Base-by-base conservation (phyloP, 2,113 vertebrate species). In the Tretioscincus oriximinensis region DNA sequence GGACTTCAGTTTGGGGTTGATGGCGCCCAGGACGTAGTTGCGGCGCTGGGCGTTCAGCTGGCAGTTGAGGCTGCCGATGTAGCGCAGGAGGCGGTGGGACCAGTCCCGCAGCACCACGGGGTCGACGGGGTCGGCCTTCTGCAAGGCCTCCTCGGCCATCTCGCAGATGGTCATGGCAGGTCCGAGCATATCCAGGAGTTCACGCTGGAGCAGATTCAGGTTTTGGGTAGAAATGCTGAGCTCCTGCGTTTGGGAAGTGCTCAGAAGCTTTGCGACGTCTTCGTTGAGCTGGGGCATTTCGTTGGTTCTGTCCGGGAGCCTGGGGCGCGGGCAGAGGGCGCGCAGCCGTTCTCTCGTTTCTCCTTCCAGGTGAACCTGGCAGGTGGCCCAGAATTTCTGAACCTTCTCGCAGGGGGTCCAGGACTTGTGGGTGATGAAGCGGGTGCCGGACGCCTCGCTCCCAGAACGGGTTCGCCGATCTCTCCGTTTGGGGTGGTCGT, bases 211-310 rank as follows among this genome's bases (percentile, higher is more conserved):
- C n/a, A 2, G 2, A 12, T 8, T 12, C 12, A 61, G 5, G 6
- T 5, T 0, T 1, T 3, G 16, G 2, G 7, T 18, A 1, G 11
- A 2, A 1, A 11, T 4, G 5, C 12, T 2, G 4, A 73, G 22
- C 2, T 29, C 11, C 4, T 3, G 2, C 7, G 18, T 1, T 5
- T 49, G 12, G 1, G 9, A 1, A 16, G 18, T 14, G 10, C 24
- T 29, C 11, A 72, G 68, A 60, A 35, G 24, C 12, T 1, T n/a
- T 1, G 29, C 1, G 1, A 80, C 20, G 7, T 10, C 69, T 2
- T 8, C 4, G 47, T 80, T 80, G 21, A 73, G 22, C 41, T 5
- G 2, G 9, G 69, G 35, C 22, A 14, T 54, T 45, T 65, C 71
- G 2, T 58, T 9, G 3, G 21, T 61, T 11, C 6, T 10, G 28